These are phyloP conservation scores for Vanessa atalanta DNA, from an alignment of 1,140 invertebrate species.

Conservation along the genomic window DNA sequence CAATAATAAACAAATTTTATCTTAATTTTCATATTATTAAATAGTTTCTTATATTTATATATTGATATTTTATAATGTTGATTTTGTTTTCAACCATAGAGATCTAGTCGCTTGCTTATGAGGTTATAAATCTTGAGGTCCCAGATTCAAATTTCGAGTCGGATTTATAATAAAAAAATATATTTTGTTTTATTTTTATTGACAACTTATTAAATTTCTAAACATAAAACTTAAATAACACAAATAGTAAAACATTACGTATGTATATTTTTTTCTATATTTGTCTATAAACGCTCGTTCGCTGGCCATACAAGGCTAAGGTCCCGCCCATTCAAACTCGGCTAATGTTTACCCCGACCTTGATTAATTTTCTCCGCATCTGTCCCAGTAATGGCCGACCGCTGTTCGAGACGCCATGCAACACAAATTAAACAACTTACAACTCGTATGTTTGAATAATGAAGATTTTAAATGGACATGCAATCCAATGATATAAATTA, in stretches of 20 bases:
- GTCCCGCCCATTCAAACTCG: constrained; percentile 50
- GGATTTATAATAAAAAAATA: too few species aligned
- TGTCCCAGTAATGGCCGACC: constrained; percentile 42
- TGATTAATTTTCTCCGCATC: constrained; percentile 62
- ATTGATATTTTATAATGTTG: too few species aligned
- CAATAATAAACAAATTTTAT: too few species aligned
- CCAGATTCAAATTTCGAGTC: too few species aligned
- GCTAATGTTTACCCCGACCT: constrained; percentile 52
- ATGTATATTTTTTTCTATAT: not conserved
- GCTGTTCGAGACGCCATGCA: constrained; percentile 32
- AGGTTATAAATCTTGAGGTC: too few species aligned
- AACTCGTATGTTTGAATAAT: constrained; percentile 2
- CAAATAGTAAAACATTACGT: not conserved
- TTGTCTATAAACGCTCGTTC: not conserved
- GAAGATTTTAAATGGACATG: not conserved
- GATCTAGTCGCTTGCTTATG: too few species aligned
- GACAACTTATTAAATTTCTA: too few species aligned
- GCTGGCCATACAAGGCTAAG: constrained; percentile 23
- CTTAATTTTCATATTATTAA: too few species aligned
- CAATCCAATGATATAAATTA: not conserved
- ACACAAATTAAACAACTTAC: constrained; percentile 43
- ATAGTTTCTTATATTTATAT: too few species aligned
- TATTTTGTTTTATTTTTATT: too few species aligned
- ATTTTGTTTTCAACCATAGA: too few species aligned
- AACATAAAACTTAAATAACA: not conserved